A percentile compares a stretch with the other conserved stretches of the same genome.
phyloP scores from a whole-genome alignment of 2,113 vertebrate genomes.

The Sylvilagus bachmani region DNA sequence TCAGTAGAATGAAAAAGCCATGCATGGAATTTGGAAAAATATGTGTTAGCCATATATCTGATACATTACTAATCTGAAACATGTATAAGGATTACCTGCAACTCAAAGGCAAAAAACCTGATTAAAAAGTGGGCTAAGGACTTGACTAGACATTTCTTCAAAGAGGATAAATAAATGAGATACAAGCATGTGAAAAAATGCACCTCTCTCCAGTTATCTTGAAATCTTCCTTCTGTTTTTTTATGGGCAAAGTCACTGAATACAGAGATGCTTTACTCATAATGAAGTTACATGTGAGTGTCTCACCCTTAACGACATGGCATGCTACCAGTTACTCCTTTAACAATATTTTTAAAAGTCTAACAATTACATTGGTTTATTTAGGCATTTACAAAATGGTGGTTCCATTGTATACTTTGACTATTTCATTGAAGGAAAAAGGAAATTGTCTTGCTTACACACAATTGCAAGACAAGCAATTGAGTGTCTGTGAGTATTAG shows the following conservation, averaged over 20 bases:
- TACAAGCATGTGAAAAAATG: background rate
- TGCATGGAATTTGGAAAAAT: background rate
- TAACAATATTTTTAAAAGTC: background rate
- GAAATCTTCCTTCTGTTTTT: background rate
- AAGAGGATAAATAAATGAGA: background rate
- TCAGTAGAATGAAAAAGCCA: background rate
- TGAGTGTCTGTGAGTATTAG: background rate
- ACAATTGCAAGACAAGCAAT: background rate
- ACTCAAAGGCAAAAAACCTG: background rate
- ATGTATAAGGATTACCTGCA: background rate
- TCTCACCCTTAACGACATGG: background rate
- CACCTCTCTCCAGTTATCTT: background rate
- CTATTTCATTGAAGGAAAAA: conserved; percentile 13
- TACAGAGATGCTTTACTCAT: background rate
- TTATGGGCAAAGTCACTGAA: background rate
- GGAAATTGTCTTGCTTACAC: background rate
- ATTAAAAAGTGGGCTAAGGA: background rate
- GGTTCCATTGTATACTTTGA: too few species aligned
- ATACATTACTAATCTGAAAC: background rate
- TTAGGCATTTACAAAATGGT: background rate
- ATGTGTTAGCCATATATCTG: background rate
- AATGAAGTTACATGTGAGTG: background rate
- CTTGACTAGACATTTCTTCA: background rate
- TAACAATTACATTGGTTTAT: background rate
- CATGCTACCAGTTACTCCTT: background rate